Evolutionary conservation across 2,888 invertebrate genomes (phyloP).

Genomic region (Pterostichus madidus): DNA sequence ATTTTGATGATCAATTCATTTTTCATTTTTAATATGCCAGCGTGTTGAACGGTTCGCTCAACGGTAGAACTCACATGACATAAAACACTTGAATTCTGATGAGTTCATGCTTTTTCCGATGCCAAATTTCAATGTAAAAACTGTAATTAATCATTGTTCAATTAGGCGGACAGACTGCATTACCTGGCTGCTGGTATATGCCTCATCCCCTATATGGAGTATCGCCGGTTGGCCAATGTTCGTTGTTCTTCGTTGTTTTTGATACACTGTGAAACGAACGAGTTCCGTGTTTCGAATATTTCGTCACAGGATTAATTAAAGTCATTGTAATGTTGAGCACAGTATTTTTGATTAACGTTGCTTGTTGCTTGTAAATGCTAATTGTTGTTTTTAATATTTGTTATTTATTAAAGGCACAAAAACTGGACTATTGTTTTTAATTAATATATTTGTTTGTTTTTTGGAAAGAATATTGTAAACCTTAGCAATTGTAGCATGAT

Average conservation of each 20-base stretch:
- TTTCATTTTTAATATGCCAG: constrained; percentile 60
- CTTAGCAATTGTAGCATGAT: neutral
- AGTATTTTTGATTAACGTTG: constrained; percentile 51
- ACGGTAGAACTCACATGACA: constrained; percentile 42
- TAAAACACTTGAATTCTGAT: constrained; percentile 64
- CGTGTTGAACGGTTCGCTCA: constrained; percentile 41
- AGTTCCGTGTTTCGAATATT: constrained; percentile 29
- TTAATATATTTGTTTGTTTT: constrained; percentile 6
- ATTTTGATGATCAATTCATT: constrained; percentile 59
- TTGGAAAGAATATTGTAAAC: neutral
- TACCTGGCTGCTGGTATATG: constrained; percentile 28
- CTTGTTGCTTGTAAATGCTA: constrained; percentile 34
- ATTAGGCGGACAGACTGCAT: constrained; percentile 65
- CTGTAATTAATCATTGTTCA: constrained; percentile 66
- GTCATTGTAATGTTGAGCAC: constrained; percentile 45
- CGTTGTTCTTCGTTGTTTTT: constrained; percentile 43
- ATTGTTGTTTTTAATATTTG: constrained; percentile 30
- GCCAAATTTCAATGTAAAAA: constrained; percentile 61
- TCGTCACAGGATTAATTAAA: constrained; percentile 59
- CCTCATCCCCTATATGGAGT: constrained; percentile 9
- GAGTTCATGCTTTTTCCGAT: constrained; percentile 61
- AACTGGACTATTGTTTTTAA: constrained; percentile 13
- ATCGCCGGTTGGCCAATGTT: neutral
- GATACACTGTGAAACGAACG: constrained; percentile 43
- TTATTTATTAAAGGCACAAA: constrained; percentile 8